phyloP scores from a whole-genome alignment of 2,888 invertebrate genomes.

The Catocala sponsa region DNA sequence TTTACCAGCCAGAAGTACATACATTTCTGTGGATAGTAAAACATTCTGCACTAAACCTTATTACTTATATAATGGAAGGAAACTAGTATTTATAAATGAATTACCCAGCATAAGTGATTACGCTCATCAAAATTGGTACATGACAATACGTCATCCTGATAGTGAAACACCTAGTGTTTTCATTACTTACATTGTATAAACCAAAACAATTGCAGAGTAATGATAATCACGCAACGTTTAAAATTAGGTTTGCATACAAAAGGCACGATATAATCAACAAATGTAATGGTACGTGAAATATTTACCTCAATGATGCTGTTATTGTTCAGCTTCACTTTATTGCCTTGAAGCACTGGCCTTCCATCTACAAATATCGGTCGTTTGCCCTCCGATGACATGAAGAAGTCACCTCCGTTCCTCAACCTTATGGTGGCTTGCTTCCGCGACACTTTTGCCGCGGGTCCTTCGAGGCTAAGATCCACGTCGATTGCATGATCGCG shows the following conservation, averaged over 20 bases:
- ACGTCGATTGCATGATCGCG: conserved; percentile 97
- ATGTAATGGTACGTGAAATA: conserved; percentile 39
- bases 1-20: not conserved
- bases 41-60: too few species aligned
- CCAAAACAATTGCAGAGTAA: conserved; percentile 1
- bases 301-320: conserved; percentile 97
- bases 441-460: conserved; percentile 97
- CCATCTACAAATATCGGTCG: conserved; percentile 98
- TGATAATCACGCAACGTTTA: conserved; percentile 30
- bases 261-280: conserved; percentile 32
- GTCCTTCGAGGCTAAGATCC: conserved; percentile 97
- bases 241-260: conserved; percentile 37
- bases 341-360: conserved; percentile 95
- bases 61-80: not conserved
- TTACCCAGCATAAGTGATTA: not conserved
- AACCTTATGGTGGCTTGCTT: conserved; percentile 97
- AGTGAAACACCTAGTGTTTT: not conserved
- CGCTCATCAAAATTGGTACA: not conserved
- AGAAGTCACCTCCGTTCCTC: conserved; percentile 97
- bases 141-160: not conserved
- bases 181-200: not conserved
- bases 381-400: conserved; percentile 97
- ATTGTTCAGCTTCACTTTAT: conserved; percentile 96
- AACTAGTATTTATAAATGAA: not conserved
- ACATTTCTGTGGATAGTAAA: not conserved